Evolutionary conservation across 2,797 vertebrate species (phyloP), one percentile per base, ranked within the genome.

Genomic region (Rhabdomys pumilio): DNA sequence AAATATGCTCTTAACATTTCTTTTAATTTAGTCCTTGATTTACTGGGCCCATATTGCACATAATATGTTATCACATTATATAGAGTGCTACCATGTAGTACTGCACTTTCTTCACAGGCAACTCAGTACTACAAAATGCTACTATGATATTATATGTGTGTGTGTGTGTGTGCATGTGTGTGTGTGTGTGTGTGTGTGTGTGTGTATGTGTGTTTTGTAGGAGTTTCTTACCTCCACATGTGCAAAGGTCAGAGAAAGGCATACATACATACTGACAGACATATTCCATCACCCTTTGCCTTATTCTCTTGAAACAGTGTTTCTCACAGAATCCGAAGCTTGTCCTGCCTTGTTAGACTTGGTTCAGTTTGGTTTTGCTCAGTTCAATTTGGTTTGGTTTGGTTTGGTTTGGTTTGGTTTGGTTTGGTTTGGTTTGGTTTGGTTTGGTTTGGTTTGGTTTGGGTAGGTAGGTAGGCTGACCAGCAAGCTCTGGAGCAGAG

Each of bases 11-110:
- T 9, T 44, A 69, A 53, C 15, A 59, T 7, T 31, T 10, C 61
- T 80, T 91, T 92, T 3, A 87, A 34, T 31, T 24, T 14, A 69
- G 2, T 47, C 47, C 65, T 24, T 0, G 0, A 10, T n/a, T 44
- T 83, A 8, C 4, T 53, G 12, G 20, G 2, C 10, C 0, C 2
- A 29, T 38, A 1, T 38, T 31, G 3, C 3, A 47, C 2, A n/a
- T n/a, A 67, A 82, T 13, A 67, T 34, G 29, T 55, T 53, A 63
- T 72, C 34, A 59, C 1, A 34, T 81, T 79, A 61, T 81, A n/a
- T 13, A 14, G 6, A 20, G 2, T 9, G 9, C 50, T 29, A 55
- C 0, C 26, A 29, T 10, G 31, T n/a, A 44, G 11, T 82, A 29
- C 1, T 50, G 57, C 88, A 31, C 53, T 63, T 81, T 55, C 38